Percentiles rank a stretch among this genome's conserved stretches.
Evolutionary conservation across 2,888 invertebrate species (phyloP).

Genomic region (Colostygia pectinataria): DNA sequence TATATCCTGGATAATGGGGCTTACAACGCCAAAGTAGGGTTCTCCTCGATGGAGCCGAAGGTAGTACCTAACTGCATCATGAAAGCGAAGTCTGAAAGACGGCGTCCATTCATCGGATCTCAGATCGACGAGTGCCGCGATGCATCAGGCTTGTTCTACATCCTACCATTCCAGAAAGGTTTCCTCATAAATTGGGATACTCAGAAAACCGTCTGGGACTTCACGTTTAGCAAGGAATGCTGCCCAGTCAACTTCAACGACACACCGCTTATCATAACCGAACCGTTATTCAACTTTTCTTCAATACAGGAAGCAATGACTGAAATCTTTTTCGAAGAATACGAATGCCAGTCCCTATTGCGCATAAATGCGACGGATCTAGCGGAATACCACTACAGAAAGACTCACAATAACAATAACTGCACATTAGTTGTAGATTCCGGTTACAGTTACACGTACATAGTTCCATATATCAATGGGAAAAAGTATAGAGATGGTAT

Average conservation of each 20-base stretch:
- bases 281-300: slow-evolving; percentile 96
- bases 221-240: slow-evolving; percentile 88
- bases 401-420: slow-evolving; percentile 80
- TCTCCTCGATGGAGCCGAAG: slow-evolving; percentile 87
- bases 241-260: slow-evolving; percentile 87
- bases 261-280: slow-evolving; percentile 89
- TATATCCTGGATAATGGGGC: slow-evolving; percentile 82
- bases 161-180: slow-evolving; percentile 97
- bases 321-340: slow-evolving; percentile 99
- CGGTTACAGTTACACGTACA: slow-evolving; percentile 97
- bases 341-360: slow-evolving; percentile 92
- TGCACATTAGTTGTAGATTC: slow-evolving; percentile 94
- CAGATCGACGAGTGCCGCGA: slow-evolving; percentile 98
- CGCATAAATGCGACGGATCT: slow-evolving; percentile 92
- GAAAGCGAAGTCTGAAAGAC: slow-evolving; percentile 98
- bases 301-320: slow-evolving; percentile 96
- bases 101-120: slow-evolving; percentile 94
- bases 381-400: slow-evolving; percentile 86
- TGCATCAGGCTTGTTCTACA: slow-evolving; percentile 96
- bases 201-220: slow-evolving; percentile 98
- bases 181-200: slow-evolving; percentile 98
- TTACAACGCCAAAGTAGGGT: slow-evolving; percentile 93
- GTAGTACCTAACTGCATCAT: slow-evolving; percentile 97
- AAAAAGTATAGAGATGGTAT: slow-evolving; percentile 86
- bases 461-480: slow-evolving; percentile 94